Evolutionary conservation across 2,113 vertebrate species (phyloP), one percentile per base, ranked within the genome.

Genomic region (Fulica atra): DNA sequence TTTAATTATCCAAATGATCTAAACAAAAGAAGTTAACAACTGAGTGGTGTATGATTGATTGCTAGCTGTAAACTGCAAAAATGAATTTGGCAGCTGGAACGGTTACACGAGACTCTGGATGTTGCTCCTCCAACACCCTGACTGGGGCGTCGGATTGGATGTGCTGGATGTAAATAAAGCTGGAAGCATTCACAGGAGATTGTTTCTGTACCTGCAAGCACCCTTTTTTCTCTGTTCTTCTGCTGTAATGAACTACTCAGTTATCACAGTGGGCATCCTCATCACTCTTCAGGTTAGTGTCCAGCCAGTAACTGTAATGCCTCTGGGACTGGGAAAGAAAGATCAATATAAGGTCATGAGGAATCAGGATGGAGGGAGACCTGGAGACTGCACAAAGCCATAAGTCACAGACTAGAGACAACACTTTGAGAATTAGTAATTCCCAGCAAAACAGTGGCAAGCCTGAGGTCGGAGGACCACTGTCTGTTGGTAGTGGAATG

Each of bases 1-100:
- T 95, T 90, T 91, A 96, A 95, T 95, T 96, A 97, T 93, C 88
- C 80, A 92, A 95, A 95, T 96, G 88, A 94, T 93, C 92, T 91
- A 90, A 96, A 96, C 86, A 95, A 93, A 93, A 91, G 61, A 93
- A 96, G 48, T 88, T 95, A 86, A 94, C 89, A 89, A 50, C 36
- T 57, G 82, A 87, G 65, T 74, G 72, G 38, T 6, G 11, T 50
- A 50, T 94, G 91, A 95, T 2, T 72, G 87, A 97, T 95, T 53
- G 38, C 82, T 92, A 92, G 87, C 87, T 94, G 84, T 84, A 94
- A 96, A 89, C 89, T 77, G 84, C 56, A 95, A 89, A 95, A 91
- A 85, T 87, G 5, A 89, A 89, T 89, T 95, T 91, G 70, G 91
- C 89, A 92, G 78, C 93, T 95, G 74, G 60, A 92, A 88, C 3